A percentile compares a stretch with the other conserved stretches of the same genome.
Evolutionary conservation across 2,888 invertebrate genomes (phyloP).

Genomic region (Aricia artaxerxes): DNA sequence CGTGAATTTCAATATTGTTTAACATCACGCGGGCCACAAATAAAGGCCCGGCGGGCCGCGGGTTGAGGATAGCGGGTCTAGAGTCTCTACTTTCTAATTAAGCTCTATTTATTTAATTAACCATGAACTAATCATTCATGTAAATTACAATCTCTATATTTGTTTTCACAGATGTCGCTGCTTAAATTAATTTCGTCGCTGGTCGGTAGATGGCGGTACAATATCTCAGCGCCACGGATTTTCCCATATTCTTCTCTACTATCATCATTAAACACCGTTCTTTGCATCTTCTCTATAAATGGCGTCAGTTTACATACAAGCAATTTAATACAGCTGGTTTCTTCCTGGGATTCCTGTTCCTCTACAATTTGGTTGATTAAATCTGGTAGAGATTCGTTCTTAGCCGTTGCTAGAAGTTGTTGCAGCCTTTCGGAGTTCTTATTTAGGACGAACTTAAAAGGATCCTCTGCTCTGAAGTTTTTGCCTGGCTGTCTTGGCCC

Average conservation of each 20-base stretch:
- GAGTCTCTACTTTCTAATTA: too few species aligned
- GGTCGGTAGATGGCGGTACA: constrained; percentile 83
- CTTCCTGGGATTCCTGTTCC: constrained; percentile 76
- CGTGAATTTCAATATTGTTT: too few species aligned
- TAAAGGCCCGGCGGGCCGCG: too few species aligned
- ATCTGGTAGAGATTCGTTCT: constrained; percentile 82
- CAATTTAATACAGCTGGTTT: constrained; percentile 85
- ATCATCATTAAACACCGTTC: constrained; percentile 76
- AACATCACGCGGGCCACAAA: too few species aligned
- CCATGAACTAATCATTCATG: constrained; percentile 48
- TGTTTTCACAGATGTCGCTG: constrained; percentile 82
- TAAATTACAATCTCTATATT: constrained; percentile 75
- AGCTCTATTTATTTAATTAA: too few species aligned
- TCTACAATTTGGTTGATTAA: constrained; percentile 81
- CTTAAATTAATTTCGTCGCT: constrained; percentile 80
- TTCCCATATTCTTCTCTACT: constrained; percentile 52
- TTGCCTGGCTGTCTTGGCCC: constrained; percentile 58
- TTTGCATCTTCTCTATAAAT: constrained; percentile 88
- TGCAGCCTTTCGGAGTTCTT: constrained; percentile 81
- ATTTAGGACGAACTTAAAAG: constrained; percentile 80
- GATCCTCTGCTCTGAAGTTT: constrained; percentile 58
- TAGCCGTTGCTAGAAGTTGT: constrained; percentile 80
- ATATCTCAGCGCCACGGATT: constrained; percentile 58
- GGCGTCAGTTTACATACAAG: constrained; percentile 89
- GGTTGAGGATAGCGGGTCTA: too few species aligned